Conservation (phyloP, 2,113 vertebrate species). For the Mus spicilegus region DNA sequence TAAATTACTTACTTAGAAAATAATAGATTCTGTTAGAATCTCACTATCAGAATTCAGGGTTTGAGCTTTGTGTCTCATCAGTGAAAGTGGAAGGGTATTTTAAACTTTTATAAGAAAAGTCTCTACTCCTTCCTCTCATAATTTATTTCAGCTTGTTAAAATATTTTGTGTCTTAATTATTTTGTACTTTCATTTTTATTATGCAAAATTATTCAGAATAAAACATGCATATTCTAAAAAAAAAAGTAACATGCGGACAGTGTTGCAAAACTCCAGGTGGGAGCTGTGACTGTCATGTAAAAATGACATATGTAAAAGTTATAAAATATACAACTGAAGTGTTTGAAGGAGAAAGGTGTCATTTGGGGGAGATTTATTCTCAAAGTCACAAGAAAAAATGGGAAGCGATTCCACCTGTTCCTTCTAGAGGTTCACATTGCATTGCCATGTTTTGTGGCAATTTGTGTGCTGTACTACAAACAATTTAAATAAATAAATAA, state of each 20-base stretch:
- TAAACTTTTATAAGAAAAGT: slow-evolving; percentile 55
- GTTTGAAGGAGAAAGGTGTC: slow-evolving; percentile 89
- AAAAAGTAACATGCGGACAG: slow-evolving; percentile 89
- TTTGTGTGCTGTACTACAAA: slow-evolving; percentile 83
- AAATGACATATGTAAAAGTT: slow-evolving; percentile 91
- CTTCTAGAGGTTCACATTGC: slow-evolving; percentile 76
- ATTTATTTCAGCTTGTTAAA: slow-evolving; percentile 79
- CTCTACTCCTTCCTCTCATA: slow-evolving; percentile 38
- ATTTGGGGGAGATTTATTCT: slow-evolving; percentile 85
- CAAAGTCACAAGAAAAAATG: slow-evolving; percentile 82
- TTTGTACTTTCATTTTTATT: slow-evolving; percentile 84
- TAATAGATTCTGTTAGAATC: slow-evolving; percentile 7
- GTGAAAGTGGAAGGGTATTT: slow-evolving; percentile 2
- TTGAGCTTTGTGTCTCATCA: slow-evolving; percentile 46
- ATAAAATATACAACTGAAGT: slow-evolving; percentile 88
- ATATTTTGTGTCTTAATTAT: slow-evolving; percentile 82
- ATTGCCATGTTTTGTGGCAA: slow-evolving; percentile 74
- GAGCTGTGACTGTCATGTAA: slow-evolving; percentile 89
- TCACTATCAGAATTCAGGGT: background rate
- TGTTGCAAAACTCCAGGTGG: slow-evolving; percentile 91
- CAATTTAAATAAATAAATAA: slow-evolving; percentile 84
- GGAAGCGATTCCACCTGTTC: slow-evolving; percentile 83
- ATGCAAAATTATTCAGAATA: slow-evolving; percentile 88
- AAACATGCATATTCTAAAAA: slow-evolving; percentile 87
- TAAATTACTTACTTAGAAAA: background rate